Conservation (phyloP, 2,797 vertebrate genomes). For the Paramormyrops hopkinsi region DNA sequence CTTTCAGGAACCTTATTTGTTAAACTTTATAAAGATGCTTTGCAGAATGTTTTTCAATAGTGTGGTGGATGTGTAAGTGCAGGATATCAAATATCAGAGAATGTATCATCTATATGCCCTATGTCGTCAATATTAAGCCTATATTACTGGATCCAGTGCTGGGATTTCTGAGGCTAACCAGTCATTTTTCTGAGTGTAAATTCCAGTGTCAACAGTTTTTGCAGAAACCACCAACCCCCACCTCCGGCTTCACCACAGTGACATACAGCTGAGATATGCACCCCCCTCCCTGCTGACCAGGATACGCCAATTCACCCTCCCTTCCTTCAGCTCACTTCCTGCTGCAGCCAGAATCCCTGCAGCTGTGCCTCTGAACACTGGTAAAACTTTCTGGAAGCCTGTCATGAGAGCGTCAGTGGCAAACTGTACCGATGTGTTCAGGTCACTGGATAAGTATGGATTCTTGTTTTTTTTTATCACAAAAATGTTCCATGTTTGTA, state of each 20-base stretch:
- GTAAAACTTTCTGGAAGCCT: not conserved
- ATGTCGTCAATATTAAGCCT: not conserved
- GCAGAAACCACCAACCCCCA: not conserved
- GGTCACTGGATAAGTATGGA: not conserved
- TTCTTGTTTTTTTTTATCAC: not conserved
- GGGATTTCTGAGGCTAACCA: not conserved
- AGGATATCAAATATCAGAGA: not conserved
- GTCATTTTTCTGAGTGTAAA: not conserved
- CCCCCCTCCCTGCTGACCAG: slow-evolving; percentile 28
- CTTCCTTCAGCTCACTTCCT: slow-evolving; percentile 31
- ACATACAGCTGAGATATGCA: slow-evolving; percentile 26
- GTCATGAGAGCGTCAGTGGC: not conserved
- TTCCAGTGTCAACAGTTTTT: slow-evolving; percentile 2
- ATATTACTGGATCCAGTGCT: not conserved
- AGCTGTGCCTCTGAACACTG: not conserved
- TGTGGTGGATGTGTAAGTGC: not conserved
- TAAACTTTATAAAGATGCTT: not conserved
- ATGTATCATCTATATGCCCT: not conserved
- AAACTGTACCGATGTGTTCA: not conserved
- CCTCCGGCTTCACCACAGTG: not conserved
- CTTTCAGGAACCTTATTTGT: not conserved
- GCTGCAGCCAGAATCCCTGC: slow-evolving; percentile 21
- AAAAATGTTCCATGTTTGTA: not conserved
- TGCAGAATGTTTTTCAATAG: not conserved
- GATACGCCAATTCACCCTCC: slow-evolving; percentile 23